Evolutionary conservation across 1,140 invertebrate genomes (phyloP).

Genomic region (Cyclina sinensis): DNA sequence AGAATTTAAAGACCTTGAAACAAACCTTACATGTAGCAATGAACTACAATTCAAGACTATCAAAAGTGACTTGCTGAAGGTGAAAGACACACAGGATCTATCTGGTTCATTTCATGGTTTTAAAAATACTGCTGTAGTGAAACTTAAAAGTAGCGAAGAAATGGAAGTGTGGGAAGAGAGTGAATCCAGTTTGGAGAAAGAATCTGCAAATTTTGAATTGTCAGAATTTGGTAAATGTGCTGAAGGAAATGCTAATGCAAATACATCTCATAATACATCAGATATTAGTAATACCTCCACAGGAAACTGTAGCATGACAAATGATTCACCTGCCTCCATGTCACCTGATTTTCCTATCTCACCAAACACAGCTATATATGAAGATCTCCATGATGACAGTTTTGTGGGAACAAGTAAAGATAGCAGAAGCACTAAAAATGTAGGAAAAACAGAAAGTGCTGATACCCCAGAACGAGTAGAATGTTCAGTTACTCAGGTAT

Average conservation of each 20-base stretch:
- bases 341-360: conserved; percentile 57
- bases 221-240: not conserved
- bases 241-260: not conserved
- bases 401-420: not conserved
- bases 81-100: not conserved
- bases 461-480: not conserved
- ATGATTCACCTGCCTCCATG: conserved; percentile 40
- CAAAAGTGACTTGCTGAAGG: not conserved
- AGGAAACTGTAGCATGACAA: not conserved
- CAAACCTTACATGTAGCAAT: too few relatives aligned
- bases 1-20: too few relatives aligned
- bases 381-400: not conserved
- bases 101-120: not conserved
- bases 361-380: not conserved
- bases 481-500: not conserved
- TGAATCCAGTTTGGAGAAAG: too few relatives aligned
- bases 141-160: too few relatives aligned
- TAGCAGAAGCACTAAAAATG: not conserved
- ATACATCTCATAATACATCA: not conserved
- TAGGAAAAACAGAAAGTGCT: not conserved
- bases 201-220: not conserved
- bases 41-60: too few relatives aligned
- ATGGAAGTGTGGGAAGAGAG: too few relatives aligned
- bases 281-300: not conserved
- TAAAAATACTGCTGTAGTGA: too few relatives aligned